Conservation (phyloP, 2,888 invertebrate genomes). For the Apodemia duryi region DNA sequence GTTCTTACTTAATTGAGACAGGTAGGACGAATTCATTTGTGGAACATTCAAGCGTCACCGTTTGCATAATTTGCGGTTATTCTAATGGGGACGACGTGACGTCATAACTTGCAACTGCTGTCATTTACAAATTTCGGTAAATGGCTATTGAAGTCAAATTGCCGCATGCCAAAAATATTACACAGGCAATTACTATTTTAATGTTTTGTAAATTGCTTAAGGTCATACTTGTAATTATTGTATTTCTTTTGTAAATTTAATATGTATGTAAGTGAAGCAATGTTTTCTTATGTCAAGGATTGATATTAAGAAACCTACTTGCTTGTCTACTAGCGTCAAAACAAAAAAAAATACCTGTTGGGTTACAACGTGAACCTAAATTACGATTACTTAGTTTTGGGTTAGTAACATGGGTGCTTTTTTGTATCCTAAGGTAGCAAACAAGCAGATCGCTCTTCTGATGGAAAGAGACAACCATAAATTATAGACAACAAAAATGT, state of each 20-base stretch:
- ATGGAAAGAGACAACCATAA: too few relatives aligned
- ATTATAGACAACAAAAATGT: too few relatives aligned
- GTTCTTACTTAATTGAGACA: slow-evolving; percentile 17
- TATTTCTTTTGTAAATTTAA: not conserved
- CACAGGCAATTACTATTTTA: not conserved
- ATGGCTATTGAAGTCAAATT: not conserved
- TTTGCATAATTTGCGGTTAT: slow-evolving; percentile 49
- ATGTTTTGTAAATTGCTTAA: not conserved
- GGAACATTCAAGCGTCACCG: slow-evolving; percentile 19
- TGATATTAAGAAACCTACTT: not conserved
- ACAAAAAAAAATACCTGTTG: too few relatives aligned
- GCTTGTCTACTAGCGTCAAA: too few relatives aligned
- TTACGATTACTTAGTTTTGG: too few relatives aligned
- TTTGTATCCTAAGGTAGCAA: too few relatives aligned
- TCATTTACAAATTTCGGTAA: slow-evolving; percentile 4
- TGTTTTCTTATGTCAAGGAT: not conserved
- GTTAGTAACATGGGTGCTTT: too few relatives aligned
- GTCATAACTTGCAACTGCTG: slow-evolving; percentile 20
- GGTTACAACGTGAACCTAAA: too few relatives aligned
- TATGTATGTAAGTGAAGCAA: not conserved
- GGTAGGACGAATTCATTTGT: slow-evolving; percentile 13
- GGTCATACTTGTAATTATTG: not conserved
- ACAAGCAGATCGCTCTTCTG: too few relatives aligned
- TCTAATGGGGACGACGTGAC: slow-evolving; percentile 30
- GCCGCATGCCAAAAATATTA: not conserved